Base-by-base conservation (phyloP, 2,888 invertebrate species). In the Agrochola circellaris region DNA sequence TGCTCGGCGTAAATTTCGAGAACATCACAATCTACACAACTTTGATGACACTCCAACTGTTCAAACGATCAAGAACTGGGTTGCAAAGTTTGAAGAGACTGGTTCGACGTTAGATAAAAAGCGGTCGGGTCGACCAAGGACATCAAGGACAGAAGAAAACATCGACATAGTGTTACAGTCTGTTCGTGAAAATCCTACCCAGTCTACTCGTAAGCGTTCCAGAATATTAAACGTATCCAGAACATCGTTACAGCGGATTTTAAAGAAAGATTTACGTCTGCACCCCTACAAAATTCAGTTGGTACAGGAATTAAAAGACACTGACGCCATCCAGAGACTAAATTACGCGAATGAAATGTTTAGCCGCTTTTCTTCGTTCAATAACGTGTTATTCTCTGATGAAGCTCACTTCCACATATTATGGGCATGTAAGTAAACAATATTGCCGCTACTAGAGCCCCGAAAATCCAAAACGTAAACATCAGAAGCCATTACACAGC, bases 401-500 rank as follows among this genome's bases (percentile, higher is more conserved):
- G n/a, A n/a, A n/a, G n/a, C n/a, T 34, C 83, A 51, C 51, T 51
- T 51, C 20, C 51, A 51, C 51, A 51, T 51, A n/a, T 20, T 20
- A 51, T 51, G 51, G 51, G 17, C 75, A 86, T 69, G 86, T 88
- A 23, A 85, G 78, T 69, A 82, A 80, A 51, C 83, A 86, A 62
- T 85, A 85, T 70, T 87, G 88, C 62, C 79, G 85, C 48, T 84
- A 86, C 61, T 87, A 87, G 84, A 77, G 75, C 64, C 38, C 58
- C 23, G 75, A 45, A 2, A 85, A 87, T 75, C 84, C 84, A 68
- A 79, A 81, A 74, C 73, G 64, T n/a, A 86, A 87, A 67, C 87
- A 87, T 79, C 73, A 83, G 69, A 82, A 79, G 60, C 84, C 83
- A 64, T 64, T 83, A 60, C 85, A 88, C 79, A 77, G 67, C 38